Percentiles rank a stretch among this genome's conserved stretches.
Evolutionary conservation across 2,797 vertebrate species (phyloP).

Genomic region (Psittacula derbiana): DNA sequence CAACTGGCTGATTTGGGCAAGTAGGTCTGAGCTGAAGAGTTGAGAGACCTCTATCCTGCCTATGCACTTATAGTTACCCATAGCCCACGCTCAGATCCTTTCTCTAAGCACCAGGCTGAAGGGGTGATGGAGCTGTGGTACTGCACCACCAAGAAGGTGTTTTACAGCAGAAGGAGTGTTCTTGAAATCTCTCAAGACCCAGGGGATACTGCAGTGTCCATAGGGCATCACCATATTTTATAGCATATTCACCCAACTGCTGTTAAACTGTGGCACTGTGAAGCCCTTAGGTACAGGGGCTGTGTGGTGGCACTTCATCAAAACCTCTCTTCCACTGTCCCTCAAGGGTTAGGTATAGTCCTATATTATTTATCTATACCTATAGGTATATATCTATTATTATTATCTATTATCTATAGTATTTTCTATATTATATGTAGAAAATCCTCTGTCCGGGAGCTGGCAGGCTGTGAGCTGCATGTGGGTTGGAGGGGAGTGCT

Average conservation of each 20-base stretch:
- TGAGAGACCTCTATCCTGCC: background rate
- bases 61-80: background rate
- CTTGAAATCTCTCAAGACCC: background rate
- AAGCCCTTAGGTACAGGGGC: background rate
- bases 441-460: background rate
- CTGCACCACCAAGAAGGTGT: background rate
- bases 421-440: background rate
- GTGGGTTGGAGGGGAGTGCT: background rate
- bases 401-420: background rate
- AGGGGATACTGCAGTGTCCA: background rate
- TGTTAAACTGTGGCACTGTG: background rate
- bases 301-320: background rate
- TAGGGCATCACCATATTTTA: background rate
- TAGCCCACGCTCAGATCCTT: fast-evolving
- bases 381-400: background rate
- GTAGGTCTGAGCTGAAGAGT: background rate
- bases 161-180: background rate
- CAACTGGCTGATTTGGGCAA: background rate
- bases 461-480: background rate
- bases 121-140: background rate
- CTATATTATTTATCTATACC: background rate
- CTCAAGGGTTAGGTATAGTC: background rate
- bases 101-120: background rate
- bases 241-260: background rate
- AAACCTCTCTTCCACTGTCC: background rate